Percentiles rank a stretch among this genome's conserved stretches.
These are phyloP conservation scores for Sesia apiformis DNA, from an alignment of 2,888 invertebrate species.

Conservation along the genomic window DNA sequence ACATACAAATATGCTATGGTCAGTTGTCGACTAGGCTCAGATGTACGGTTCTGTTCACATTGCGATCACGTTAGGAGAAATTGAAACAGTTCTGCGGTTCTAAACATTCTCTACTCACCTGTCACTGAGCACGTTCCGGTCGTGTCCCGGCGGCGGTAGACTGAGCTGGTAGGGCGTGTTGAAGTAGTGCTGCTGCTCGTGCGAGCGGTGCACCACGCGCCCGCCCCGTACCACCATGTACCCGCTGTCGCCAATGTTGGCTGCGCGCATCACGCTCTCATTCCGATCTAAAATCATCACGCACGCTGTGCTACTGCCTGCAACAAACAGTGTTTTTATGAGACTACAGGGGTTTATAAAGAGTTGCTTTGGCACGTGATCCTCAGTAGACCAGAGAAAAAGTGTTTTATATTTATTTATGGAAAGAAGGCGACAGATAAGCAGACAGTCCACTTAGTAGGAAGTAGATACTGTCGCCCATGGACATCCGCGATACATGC, in stretches of 20 bases:
- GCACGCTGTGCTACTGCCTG: conserved; percentile 98
- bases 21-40: no score
- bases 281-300: conserved; percentile 94
- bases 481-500: no score
- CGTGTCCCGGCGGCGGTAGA: conserved; percentile 92
- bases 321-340: conserved; percentile 14
- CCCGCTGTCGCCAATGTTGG: conserved; percentile 99
- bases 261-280: conserved; percentile 92
- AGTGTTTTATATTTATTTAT: not conserved
- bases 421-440: no score
- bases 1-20: no score
- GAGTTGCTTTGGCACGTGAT: not conserved
- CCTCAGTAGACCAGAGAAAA: not conserved
- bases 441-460: no score
- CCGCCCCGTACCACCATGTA: conserved; percentile 94
- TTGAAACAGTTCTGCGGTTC: no score
- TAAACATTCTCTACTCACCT: conserved; percentile 64
- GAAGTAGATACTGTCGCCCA: no score
- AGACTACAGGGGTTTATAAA: not conserved
- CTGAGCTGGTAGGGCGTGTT: conserved; percentile 99
- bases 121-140: conserved; percentile 91
- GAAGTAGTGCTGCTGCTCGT: conserved; percentile 99
- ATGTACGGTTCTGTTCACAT: no score
- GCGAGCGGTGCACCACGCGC: conserved; percentile 91
- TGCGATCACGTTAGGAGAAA: no score